Percentiles rank a stretch among this genome's conserved stretches.
Conservation (phyloP, 2,113 vertebrate genomes). For the Scortum barcoo region DNA sequence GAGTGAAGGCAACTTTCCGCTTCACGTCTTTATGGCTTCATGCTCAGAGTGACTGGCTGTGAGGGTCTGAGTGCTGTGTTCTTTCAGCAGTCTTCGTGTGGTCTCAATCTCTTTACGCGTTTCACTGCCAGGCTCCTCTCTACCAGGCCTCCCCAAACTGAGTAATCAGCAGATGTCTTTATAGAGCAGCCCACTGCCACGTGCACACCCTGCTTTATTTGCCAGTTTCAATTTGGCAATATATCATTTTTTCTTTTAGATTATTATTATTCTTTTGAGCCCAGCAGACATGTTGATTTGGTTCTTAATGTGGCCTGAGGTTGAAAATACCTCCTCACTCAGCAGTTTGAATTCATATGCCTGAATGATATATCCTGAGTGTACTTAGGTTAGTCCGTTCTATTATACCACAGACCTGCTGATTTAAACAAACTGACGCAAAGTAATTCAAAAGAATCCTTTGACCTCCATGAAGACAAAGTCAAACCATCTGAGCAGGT, state of each 20-base stretch:
- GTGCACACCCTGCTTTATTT: conserved; percentile 68
- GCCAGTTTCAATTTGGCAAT: conserved; percentile 74
- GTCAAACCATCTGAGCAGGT: conserved; percentile 45
- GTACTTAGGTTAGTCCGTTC: conserved; percentile 53
- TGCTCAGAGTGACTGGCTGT: conserved; percentile 72
- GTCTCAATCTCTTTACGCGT: conserved; percentile 80
- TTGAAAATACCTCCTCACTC: conserved; percentile 65
- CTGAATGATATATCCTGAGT: conserved; percentile 50
- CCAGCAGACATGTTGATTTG: conserved; percentile 73
- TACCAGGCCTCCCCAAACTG: conserved; percentile 78
- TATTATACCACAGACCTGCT: conserved; percentile 61
- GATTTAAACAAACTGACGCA: conserved; percentile 66
- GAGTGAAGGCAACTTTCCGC: conserved; percentile 71
- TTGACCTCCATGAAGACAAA: conserved; percentile 58
- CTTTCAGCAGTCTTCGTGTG: conserved; percentile 73
- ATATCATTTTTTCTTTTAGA: conserved; percentile 58
- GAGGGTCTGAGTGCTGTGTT: conserved; percentile 68
- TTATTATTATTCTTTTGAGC: conserved; percentile 71
- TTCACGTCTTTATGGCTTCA: conserved; percentile 70
- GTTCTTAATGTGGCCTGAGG: conserved; percentile 62
- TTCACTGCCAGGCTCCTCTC: conserved; percentile 76
- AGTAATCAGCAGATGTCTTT: conserved; percentile 87
- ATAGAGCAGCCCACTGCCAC: conserved; percentile 71
- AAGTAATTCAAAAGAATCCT: conserved; percentile 54
- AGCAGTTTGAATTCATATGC: conserved; percentile 62